These are phyloP conservation scores for Saguinus imperator DNA, from an alignment of 2,113 vertebrate species.

Conservation along the genomic window DNA sequence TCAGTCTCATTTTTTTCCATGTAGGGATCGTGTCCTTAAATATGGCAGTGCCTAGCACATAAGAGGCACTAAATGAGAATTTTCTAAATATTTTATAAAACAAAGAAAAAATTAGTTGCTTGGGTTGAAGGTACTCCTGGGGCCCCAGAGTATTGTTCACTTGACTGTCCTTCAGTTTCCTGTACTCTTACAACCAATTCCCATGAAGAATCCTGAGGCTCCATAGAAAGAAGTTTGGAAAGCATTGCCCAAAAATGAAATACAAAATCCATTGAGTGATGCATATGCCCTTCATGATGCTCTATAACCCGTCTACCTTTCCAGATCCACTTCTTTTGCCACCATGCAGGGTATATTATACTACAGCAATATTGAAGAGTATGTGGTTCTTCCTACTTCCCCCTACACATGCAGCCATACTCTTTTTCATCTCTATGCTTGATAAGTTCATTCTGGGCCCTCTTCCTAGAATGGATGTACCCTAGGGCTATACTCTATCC, in stretches of 20 bases:
- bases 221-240: neutral
- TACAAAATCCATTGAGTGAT: neutral
- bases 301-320: neutral
- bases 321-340: neutral
- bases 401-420: neutral
- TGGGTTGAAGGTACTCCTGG: neutral
- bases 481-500: neutral
- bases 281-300: neutral
- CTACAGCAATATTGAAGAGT: neutral
- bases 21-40: neutral
- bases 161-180: neutral
- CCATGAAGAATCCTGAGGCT: neutral
- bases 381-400: neutral
- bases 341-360: neutral
- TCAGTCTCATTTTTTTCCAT: conserved; percentile 34
- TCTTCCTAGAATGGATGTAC: neutral
- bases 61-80: neutral
- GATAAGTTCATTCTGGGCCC: neutral
- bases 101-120: neutral
- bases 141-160: neutral
- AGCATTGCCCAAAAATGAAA: neutral
- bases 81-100: conserved; percentile 44
- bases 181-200: neutral
- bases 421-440: neutral
- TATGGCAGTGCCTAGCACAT: neutral